Base-by-base conservation (phyloP, 2,888 invertebrate species). In the Cheilosia vulpina region DNA sequence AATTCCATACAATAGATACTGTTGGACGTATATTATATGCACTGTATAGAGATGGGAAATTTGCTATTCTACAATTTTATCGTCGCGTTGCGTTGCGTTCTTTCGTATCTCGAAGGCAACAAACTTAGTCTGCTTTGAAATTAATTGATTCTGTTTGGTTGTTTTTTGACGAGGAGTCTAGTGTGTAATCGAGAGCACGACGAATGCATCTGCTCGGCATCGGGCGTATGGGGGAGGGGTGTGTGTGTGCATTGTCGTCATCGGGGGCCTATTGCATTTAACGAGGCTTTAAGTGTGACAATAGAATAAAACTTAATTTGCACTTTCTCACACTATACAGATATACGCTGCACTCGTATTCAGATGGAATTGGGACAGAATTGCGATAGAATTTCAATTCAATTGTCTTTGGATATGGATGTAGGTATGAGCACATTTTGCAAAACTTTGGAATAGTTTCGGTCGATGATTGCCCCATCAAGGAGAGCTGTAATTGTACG, bases 61-160 rank as follows among this genome's bases (percentile, higher is more conserved):
- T 53, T 72, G 21, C 65, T 50, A 31, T 31, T 77, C 66, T 60
- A 19, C 50, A 60, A 50, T 50, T 73, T 62, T 41, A 72, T 31
- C 62, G 47, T 62, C 47, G 45, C 60, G 58, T 65, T 34, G 45
- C 60, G 58, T 65, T 34, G 47, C 52, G 63, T 53, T 76, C 45
- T 76, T 47, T 68, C 60, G 53, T 79, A 84, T 68, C 69, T 75
- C 13, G 75, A 69, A 84, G 79, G 71, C 84, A 80, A 84, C 76
- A 84, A 84, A 84, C 79, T 84, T 80, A 55, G 79, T 84, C 76
- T 76, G 65, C 75, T 79, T 62, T 71, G 75, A 71, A 71, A 79
- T 84, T 84, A 84, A 79, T 84, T 84, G 79, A 80, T 75, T 84
- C 84, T 71, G 76, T 80, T 84, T 84, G 68, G 63, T 68, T 73